A percentile compares a stretch with the other conserved stretches of the same genome.
phyloP scores from a whole-genome alignment of 2,797 vertebrate genomes.

The Parauchenoglanis punctatus region DNA sequence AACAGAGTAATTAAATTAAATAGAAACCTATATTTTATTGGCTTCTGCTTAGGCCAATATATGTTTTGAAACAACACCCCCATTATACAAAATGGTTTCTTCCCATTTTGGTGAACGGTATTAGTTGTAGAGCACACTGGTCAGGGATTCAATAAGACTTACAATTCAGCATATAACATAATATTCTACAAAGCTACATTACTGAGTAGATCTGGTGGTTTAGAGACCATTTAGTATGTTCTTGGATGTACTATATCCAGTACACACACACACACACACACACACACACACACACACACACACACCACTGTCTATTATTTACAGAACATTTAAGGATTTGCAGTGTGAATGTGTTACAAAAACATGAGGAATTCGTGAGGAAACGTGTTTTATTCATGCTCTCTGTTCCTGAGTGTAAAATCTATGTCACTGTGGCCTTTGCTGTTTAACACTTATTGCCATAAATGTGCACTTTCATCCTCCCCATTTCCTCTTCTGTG shows the following conservation, averaged over 20 bases:
- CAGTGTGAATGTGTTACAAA: constrained; percentile 19
- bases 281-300: background rate
- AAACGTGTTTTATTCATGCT: constrained; percentile 38
- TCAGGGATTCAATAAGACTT: background rate
- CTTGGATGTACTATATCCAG: background rate
- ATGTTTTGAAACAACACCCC: background rate
- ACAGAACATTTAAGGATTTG: constrained; percentile 30
- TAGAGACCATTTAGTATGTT: background rate
- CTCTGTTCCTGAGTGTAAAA: constrained; percentile 29
- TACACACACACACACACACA: constrained; percentile 9
- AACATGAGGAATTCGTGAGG: background rate
- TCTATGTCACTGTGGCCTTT: constrained; percentile 20
- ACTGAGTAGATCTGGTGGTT: constrained; percentile 2
- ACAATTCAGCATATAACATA: background rate
- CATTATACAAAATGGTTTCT: background rate
- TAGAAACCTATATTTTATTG: background rate
- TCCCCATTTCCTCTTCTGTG: constrained; percentile 2
- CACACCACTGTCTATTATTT: constrained; percentile 25
- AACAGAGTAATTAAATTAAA: no score
- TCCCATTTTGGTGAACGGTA: background rate
- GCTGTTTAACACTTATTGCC: constrained; percentile 11
- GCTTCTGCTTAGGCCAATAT: background rate
- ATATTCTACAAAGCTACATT: constrained; percentile 25
- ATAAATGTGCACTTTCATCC: constrained; percentile 3
- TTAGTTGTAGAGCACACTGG: background rate